Evolutionary conservation across 2,888 invertebrate genomes (phyloP).

Genomic region (Drosophila testacea): DNA sequence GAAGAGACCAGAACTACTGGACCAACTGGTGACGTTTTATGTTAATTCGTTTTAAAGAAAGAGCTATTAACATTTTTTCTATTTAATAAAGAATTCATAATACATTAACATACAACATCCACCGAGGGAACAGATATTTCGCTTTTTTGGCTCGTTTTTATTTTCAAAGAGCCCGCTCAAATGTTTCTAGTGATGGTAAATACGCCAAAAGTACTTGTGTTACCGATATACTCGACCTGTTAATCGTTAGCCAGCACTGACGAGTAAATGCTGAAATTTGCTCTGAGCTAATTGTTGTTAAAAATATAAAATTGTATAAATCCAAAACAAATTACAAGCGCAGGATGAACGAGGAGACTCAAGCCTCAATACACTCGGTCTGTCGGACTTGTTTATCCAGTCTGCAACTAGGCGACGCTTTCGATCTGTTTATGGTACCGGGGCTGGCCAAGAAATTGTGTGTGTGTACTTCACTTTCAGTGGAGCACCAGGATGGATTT

Average conservation of each 20-base stretch:
- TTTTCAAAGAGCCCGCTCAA: too few relatives aligned
- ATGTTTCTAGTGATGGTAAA: too few relatives aligned
- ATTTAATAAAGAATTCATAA: too few relatives aligned
- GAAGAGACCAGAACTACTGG: too few relatives aligned
- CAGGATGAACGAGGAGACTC: conserved; percentile 49
- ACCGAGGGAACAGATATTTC: too few relatives aligned
- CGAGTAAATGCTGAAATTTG: not conserved
- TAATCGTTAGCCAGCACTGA: conserved; percentile 2
- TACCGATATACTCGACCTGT: not conserved
- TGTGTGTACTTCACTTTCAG: conserved; percentile 79
- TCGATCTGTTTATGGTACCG: conserved; percentile 75
- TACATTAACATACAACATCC: too few relatives aligned
- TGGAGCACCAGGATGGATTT: conserved; percentile 80
- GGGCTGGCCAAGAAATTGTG: conserved; percentile 80
- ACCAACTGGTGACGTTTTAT: too few relatives aligned
- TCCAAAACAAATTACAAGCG: not conserved
- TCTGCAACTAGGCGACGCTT: conserved; percentile 57
- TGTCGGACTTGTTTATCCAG: conserved; percentile 81
- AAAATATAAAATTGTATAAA: not conserved
- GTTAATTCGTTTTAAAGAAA: too few relatives aligned
- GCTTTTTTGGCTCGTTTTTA: too few relatives aligned
- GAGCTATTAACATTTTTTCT: too few relatives aligned
- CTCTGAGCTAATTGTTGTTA: conserved; percentile 2
- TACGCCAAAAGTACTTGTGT: not conserved
- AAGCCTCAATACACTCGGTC: conserved; percentile 62